Base-by-base conservation (phyloP, 2,888 invertebrate genomes). In the Oscheius myriophilus region DNA sequence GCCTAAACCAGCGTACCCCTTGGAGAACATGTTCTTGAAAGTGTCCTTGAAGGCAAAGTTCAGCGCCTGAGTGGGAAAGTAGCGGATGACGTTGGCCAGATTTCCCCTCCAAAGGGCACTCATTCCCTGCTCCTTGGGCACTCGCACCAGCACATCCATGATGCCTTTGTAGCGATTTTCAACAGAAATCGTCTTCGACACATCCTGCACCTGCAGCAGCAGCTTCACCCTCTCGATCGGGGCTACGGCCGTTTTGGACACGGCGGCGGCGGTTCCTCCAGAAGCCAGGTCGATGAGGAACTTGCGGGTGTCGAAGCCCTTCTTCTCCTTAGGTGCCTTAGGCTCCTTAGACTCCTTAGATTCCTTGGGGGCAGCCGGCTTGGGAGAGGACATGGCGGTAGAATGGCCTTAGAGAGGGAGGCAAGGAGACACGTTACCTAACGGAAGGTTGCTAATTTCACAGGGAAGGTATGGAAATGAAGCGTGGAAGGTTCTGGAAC, bases 201-300 rank as follows among this genome's bases (percentile, higher is more conserved):
- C 81, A 49, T 81, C 71, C 70, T 82, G 82, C 18, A 79, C 75
- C 89, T 95, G 95, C 78, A 96, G 90, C 71, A 96, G 90, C 82
- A 96, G 90, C 88, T 96, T 96, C 65, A 95, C 95, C 87, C 95
- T 91, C 89, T 96, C 95, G 86, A 96, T 95, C 66, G 95, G 95
- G 12, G 95, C 95, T 71, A 95, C 94, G 42, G 93, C 92, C 45
- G 95, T 95, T 88, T 96, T 96, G 59, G 95, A 94, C 76, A 95
- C 91, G 41, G 94, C 95, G 23, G 95, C 95, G 14, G 82, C 78
- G 12, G 79, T 80, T 7, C 81, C 81, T 42, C 81, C 81, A 52
- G 74, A 68, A 18, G 55, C 64, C 57, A 81, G 63, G 43, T 82
- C 81, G 58, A 78, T 69, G 54, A 53, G 6, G 71, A 81, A 81